A percentile compares a stretch with the other conserved stretches of the same genome.
These are phyloP conservation scores for Wasmannia auropunctata DNA, from an alignment of 1,140 invertebrate species.

Conservation along the genomic window DNA sequence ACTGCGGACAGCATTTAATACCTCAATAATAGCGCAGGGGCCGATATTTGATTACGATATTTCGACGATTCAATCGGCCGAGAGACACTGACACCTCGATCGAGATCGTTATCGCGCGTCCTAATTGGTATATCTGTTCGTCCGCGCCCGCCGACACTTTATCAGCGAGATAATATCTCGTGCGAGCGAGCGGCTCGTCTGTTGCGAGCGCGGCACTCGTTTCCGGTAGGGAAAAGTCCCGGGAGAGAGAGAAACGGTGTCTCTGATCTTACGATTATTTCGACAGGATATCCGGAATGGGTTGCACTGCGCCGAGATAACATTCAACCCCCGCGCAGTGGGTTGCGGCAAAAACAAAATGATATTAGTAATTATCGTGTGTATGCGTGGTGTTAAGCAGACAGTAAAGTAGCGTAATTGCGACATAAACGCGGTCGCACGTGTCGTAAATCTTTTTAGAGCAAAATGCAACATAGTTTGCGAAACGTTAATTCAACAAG, in stretches of 20 bases:
- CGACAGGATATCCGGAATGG: constrained; percentile 77
- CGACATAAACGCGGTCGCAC: neutral
- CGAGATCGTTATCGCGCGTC: constrained; percentile 56
- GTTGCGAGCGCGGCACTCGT: constrained; percentile 58
- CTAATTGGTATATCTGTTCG: constrained; percentile 66
- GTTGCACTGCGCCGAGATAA: constrained; percentile 67
- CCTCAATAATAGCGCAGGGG: neutral
- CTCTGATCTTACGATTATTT: constrained; percentile 76
- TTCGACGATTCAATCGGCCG: constrained; percentile 40
- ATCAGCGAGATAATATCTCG: constrained; percentile 72
- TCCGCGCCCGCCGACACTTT: constrained; percentile 62
- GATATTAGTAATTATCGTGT: constrained; percentile 47
- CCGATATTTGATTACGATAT: constrained; percentile 28
- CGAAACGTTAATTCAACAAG: neutral
- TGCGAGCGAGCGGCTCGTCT: constrained; percentile 65
- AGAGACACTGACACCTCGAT: constrained; percentile 39
- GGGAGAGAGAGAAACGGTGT: constrained; percentile 50
- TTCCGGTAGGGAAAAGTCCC: constrained; percentile 69
- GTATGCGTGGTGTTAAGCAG: neutral
- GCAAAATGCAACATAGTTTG: neutral
- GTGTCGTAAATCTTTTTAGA: neutral
- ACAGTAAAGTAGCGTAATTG: neutral
- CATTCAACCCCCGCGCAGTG: constrained; percentile 57
- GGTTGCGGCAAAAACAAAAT: constrained; percentile 21
- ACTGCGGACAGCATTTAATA: constrained; percentile 27